Conservation (phyloP, 2,888 invertebrate species). For the Sesamia inferens region DNA sequence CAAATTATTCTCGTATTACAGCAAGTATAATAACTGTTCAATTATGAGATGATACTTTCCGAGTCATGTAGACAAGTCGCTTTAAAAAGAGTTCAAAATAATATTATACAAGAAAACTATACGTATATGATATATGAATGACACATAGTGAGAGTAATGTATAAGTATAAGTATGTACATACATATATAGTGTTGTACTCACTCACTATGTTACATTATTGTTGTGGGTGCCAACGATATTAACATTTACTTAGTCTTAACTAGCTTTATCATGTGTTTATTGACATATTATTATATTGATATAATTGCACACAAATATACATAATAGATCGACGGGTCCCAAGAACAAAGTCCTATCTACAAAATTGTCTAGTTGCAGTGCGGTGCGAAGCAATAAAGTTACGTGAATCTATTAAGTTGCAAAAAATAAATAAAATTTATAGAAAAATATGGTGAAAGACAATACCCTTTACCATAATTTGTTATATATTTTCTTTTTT, state of each 20-base stretch:
- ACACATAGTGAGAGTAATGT: slow-evolving; percentile 61
- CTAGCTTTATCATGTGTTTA: too few relatives aligned
- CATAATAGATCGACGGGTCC: too few relatives aligned
- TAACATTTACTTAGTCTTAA: too few relatives aligned
- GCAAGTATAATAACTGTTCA: neutral
- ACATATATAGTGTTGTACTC: neutral
- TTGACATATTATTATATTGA: neutral
- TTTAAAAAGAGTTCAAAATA: slow-evolving; percentile 47
- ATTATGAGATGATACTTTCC: neutral
- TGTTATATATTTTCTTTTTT: too few relatives aligned
- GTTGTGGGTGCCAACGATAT: neutral
- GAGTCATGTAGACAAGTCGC: slow-evolving; percentile 1
- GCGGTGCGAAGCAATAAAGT: too few relatives aligned
- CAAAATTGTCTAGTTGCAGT: too few relatives aligned
- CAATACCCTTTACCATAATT: too few relatives aligned
- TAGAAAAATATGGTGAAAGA: too few relatives aligned
- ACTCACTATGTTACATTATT: neutral
- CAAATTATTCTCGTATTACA: neutral
- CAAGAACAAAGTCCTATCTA: too few relatives aligned
- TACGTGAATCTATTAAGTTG: too few relatives aligned
- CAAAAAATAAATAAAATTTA: too few relatives aligned
- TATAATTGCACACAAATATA: neutral
- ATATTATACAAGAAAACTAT: slow-evolving; percentile 44
- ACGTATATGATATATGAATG: slow-evolving; percentile 49
- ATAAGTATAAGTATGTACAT: slow-evolving; percentile 39